Conservation (phyloP, 2,797 vertebrate genomes). For the Mycteria americana region DNA sequence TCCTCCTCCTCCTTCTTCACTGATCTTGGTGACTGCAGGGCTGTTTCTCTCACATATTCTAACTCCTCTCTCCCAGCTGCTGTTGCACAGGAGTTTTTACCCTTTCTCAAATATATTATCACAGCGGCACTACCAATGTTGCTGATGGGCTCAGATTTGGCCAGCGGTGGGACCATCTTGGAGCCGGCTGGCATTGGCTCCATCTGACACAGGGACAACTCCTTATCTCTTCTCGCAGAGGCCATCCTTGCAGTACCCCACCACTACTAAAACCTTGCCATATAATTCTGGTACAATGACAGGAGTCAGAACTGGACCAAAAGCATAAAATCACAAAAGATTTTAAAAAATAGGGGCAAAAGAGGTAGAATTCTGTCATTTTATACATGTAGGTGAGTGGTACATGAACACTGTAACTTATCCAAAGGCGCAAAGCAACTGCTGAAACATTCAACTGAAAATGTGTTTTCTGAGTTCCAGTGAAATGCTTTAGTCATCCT, state of each 20-base stretch:
- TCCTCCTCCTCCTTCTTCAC: not conserved
- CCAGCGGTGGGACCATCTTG: rapidly evolving
- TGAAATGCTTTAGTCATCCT: not conserved
- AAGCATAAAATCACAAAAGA: not conserved
- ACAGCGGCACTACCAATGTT: rapidly evolving
- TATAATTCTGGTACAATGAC: not conserved
- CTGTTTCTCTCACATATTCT: not conserved
- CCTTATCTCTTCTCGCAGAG: not conserved
- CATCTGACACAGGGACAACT: not conserved
- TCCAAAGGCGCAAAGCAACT: not conserved
- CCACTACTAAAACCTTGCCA: not conserved
- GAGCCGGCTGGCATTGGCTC: not conserved
- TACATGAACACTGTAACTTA: not conserved
- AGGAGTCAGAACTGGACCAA: not conserved
- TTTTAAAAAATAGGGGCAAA: not conserved
- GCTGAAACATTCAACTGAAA: not conserved
- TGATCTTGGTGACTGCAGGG: not conserved
- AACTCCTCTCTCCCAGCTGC: not conserved
- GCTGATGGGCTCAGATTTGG: not conserved
- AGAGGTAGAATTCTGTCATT: not conserved
- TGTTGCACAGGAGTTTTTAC: not conserved
- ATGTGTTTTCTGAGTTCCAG: not conserved
- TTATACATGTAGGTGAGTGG: not conserved
- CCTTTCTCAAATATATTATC: not conserved
- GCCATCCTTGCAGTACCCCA: not conserved